A percentile compares a stretch with the other conserved stretches of the same genome.
phyloP scores from a whole-genome alignment of 30 jellyfish, hydroid and myxozoan genomes.

The Aurelia aurita complex sp. Pacific region DNA sequence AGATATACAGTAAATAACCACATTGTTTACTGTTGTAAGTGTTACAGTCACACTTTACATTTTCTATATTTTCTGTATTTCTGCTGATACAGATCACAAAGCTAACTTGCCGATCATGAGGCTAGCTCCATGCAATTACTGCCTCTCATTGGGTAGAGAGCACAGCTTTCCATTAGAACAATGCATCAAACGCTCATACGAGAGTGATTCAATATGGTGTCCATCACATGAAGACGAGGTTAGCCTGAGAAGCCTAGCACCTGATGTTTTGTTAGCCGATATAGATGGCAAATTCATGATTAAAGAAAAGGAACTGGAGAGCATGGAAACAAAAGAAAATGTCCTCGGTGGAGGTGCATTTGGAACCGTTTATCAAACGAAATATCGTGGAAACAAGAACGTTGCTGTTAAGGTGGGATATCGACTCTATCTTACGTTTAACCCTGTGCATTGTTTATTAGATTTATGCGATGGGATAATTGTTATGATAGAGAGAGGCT shows the following conservation, averaged over 20 bases:
- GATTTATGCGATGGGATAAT: too few relatives aligned
- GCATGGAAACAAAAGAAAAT: conserved; percentile 23
- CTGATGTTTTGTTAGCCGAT: conserved; percentile 89
- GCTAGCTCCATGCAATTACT: conserved; percentile 67
- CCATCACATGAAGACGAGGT: conserved; percentile 66
- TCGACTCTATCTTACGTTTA: neutral
- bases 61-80: neutral
- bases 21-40: too few relatives aligned
- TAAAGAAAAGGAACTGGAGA: conserved; percentile 48
- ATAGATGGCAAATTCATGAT: conserved; percentile 69
- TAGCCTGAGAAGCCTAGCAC: conserved; percentile 67
- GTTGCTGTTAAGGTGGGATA: conserved; percentile 81
- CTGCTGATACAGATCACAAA: conserved; percentile 30
- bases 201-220: conserved; percentile 81
- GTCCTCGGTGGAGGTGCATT: conserved; percentile 88
- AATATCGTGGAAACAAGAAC: conserved; percentile 52
- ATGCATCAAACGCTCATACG: conserved; percentile 77
- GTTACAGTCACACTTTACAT: too few relatives aligned
- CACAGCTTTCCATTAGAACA: conserved; percentile 57
- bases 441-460: neutral
- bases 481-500: too few relatives aligned
- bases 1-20: too few relatives aligned
- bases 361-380: conserved; percentile 81
- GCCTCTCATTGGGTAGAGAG: conserved; percentile 29
- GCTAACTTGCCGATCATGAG: conserved; percentile 46